These are phyloP conservation scores for Acomys russatus DNA, from an alignment of 2,797 vertebrate genomes.

Conservation along the genomic window DNA sequence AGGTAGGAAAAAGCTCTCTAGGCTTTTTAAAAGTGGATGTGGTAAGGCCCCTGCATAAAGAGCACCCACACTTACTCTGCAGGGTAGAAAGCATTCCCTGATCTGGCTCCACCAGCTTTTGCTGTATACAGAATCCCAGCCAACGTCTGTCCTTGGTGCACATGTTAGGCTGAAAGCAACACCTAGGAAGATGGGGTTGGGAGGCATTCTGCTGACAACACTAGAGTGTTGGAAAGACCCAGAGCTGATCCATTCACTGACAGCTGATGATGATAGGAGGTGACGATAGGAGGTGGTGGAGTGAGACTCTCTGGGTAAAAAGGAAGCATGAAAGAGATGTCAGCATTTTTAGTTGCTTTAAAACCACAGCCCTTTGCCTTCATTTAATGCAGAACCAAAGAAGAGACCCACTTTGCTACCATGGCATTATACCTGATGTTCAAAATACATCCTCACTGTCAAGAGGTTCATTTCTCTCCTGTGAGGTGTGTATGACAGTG, in stretches of 20 bases:
- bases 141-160: not conserved
- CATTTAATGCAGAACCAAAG: slow-evolving; percentile 16
- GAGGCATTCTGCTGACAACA: slow-evolving; percentile 5
- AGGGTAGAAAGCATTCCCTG: too few relatives aligned
- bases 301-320: not conserved
- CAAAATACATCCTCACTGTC: not conserved
- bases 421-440: slow-evolving; percentile 23
- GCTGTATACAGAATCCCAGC: not conserved
- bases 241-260: not conserved
- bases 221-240: not conserved
- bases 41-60: not conserved
- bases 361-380: slow-evolving; percentile 44
- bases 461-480: slow-evolving; percentile 39
- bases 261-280: not conserved
- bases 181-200: not conserved
- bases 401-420: not conserved
- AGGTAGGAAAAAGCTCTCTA: not conserved
- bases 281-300: not conserved
- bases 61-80: not conserved
- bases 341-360: not conserved
- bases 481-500: not conserved
- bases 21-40: not conserved
- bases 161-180: not conserved
- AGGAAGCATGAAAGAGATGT: not conserved
- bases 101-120: not conserved